Evolutionary conservation across 2,888 invertebrate genomes (phyloP).

Genomic region (Cheilosia pagana): DNA sequence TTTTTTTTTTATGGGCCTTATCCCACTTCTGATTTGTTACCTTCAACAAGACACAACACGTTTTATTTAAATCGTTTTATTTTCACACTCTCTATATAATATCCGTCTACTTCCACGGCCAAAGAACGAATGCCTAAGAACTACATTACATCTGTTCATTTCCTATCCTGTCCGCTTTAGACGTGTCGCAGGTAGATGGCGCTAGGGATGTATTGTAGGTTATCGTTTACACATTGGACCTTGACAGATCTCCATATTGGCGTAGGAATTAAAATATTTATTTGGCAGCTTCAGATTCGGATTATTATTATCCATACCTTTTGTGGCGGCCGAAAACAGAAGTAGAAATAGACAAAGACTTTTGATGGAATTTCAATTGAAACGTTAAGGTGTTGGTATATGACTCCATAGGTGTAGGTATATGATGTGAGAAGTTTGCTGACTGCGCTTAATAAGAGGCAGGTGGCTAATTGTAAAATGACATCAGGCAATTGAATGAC

Average conservation of each 20-base stretch:
- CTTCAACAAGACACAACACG: too few species aligned
- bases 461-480: background rate
- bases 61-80: too few species aligned
- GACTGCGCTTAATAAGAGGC: background rate
- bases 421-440: background rate
- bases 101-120: too few species aligned
- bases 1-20: too few species aligned
- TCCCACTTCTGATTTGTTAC: too few species aligned
- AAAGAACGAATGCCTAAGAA: too few species aligned
- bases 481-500: background rate
- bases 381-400: background rate
- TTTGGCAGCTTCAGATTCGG: constrained; percentile 1
- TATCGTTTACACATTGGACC: too few species aligned
- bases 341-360: background rate
- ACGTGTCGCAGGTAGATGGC: too few species aligned
- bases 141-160: too few species aligned
- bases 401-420: background rate
- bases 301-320: background rate
- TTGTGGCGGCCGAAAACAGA: background rate
- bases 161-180: too few species aligned
- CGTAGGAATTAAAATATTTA: constrained; percentile 17
- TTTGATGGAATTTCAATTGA: background rate
- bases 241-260: constrained; percentile 51
- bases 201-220: too few species aligned
- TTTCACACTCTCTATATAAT: too few species aligned